These are phyloP conservation scores for Musca vetustissima DNA, from an alignment of 1,140 invertebrate genomes.

Conservation along the genomic window DNA sequence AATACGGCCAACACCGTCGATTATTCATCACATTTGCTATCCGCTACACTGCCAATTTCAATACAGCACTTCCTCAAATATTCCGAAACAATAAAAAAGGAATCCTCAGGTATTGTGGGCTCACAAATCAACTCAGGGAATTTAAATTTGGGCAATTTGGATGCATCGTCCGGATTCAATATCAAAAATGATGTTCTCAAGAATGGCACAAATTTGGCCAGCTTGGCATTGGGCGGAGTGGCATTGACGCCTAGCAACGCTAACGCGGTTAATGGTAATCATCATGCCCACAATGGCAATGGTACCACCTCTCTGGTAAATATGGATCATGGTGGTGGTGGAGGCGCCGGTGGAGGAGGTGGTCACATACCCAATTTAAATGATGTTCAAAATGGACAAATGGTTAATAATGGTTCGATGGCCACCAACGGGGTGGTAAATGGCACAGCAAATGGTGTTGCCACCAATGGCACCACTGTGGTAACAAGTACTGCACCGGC, in stretches of 20 bases:
- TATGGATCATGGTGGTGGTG: conserved; percentile 41
- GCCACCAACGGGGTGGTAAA: conserved; percentile 22
- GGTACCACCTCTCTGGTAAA: conserved; percentile 33
- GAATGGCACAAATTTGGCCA: conserved; percentile 52
- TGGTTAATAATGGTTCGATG: conserved; percentile 40
- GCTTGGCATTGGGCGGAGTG: conserved; percentile 49
- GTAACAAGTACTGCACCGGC: conserved; percentile 35
- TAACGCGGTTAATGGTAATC: conserved; percentile 41
- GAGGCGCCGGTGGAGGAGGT: conserved; percentile 30
- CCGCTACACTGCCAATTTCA: conserved; percentile 56
- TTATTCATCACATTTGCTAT: conserved; percentile 55
- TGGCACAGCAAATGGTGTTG: conserved; percentile 21
- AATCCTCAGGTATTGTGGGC: conserved; percentile 40
- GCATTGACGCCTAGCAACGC: conserved; percentile 46
- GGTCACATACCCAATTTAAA: neutral
- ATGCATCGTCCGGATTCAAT: conserved; percentile 32
- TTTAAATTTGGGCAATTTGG: conserved; percentile 37
- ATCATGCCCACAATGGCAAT: conserved; percentile 42
- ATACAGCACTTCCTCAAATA: conserved; percentile 57
- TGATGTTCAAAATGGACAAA: conserved; percentile 2
- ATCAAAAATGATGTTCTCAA: conserved; percentile 49
- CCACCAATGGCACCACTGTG: conserved; percentile 21
- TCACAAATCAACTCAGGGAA: conserved; percentile 38
- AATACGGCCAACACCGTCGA: conserved; percentile 55
- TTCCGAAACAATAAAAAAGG: conserved; percentile 56